Percentiles rank a stretch among this genome's conserved stretches.
These are phyloP conservation scores for Colinus virginianus DNA, from an alignment of 2,113 vertebrate genomes.

Conservation along the genomic window DNA sequence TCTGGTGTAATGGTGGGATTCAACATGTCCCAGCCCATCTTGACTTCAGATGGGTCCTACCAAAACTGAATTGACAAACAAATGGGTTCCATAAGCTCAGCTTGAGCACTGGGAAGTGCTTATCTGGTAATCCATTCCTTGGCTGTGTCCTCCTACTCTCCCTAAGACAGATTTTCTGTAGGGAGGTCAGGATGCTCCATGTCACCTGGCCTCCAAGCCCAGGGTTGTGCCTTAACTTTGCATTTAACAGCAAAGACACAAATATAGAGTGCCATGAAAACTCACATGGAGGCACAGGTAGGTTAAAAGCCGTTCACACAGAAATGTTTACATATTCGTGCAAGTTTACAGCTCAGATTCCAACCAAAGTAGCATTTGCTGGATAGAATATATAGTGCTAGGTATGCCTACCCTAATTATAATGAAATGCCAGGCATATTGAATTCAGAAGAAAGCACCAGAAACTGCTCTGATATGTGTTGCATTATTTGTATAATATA, in stretches of 20 bases:
- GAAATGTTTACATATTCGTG: not conserved
- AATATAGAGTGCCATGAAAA: not conserved
- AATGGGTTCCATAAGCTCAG: not conserved
- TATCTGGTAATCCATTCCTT: not conserved
- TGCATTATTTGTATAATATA: not conserved
- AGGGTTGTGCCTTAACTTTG: not conserved
- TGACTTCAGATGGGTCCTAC: rapidly evolving
- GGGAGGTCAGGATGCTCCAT: not conserved
- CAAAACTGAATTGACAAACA: not conserved
- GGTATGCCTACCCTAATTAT: not conserved
- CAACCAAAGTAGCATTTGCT: not conserved
- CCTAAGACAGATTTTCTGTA: not conserved
- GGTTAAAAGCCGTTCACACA: not conserved
- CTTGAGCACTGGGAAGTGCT: not conserved
- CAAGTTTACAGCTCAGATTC: not conserved
- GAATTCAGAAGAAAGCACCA: not conserved
- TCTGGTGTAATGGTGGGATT: not conserved
- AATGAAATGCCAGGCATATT: not conserved
- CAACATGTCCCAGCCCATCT: not conserved
- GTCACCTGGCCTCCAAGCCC: not conserved
- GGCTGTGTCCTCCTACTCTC: not conserved
- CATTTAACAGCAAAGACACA: not conserved
- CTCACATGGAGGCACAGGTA: rapidly evolving
- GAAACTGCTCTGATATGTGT: not conserved
- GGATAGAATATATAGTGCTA: not conserved